Percentiles rank a stretch among this genome's conserved stretches.
Evolutionary conservation across 2,888 invertebrate species (phyloP).

Genomic region (Cordilura impudica): DNA sequence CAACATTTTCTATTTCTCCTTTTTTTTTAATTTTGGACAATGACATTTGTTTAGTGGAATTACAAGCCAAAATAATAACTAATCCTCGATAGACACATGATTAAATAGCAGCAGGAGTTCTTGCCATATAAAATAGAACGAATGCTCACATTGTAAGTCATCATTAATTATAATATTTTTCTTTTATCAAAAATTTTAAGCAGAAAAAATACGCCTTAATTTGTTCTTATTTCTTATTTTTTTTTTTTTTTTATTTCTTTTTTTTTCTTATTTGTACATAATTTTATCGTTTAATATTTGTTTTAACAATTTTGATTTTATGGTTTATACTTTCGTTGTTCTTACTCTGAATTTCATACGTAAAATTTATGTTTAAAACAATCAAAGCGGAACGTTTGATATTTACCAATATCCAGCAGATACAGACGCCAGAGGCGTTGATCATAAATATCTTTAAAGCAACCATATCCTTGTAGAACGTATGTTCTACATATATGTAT

Average conservation of each 20-base stretch:
- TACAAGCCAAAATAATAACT: constrained; percentile 57
- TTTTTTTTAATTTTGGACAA: constrained; percentile 22
- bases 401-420: constrained; percentile 19
- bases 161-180: constrained; percentile 36
- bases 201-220: constrained; percentile 25
- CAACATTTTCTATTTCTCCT: constrained; percentile 37
- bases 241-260: neutral
- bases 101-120: constrained; percentile 52
- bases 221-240: neutral
- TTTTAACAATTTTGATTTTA: constrained; percentile 43
- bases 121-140: neutral
- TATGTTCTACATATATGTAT: neutral
- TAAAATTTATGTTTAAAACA: constrained; percentile 36
- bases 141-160: neutral
- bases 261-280: neutral
- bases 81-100: constrained; percentile 55
- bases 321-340: constrained; percentile 6
- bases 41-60: constrained; percentile 55
- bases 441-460: constrained; percentile 51
- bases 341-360: constrained; percentile 22
- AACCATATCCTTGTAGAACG: constrained; percentile 41
- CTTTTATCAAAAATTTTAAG: constrained; percentile 6
- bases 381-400: constrained; percentile 48
- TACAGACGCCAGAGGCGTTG: constrained; percentile 51
- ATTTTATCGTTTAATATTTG: constrained; percentile 13